These are phyloP conservation scores for Cetoscarus ocellatus DNA, from an alignment of 2,797 vertebrate species.

Conservation along the genomic window DNA sequence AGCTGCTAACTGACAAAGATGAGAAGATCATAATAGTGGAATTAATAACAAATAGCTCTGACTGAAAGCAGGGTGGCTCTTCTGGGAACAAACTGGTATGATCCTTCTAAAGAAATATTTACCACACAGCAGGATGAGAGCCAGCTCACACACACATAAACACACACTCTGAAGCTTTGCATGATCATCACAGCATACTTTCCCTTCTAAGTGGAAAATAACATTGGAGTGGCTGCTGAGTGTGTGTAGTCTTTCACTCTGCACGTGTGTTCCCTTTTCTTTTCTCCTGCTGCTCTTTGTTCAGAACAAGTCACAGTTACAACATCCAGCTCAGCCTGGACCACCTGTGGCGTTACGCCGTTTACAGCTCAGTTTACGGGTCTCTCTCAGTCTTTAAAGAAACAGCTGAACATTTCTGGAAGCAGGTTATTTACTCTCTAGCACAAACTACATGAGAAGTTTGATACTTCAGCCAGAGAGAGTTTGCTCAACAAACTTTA, in stretches of 20 bases:
- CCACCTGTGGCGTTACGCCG: slow-evolving; percentile 29
- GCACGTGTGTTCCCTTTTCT: slow-evolving; percentile 29
- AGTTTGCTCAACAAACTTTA: not conserved
- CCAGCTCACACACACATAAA: slow-evolving; percentile 29
- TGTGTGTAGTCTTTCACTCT: slow-evolving; percentile 36
- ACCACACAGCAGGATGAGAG: slow-evolving; percentile 48
- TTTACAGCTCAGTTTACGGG: slow-evolving; percentile 19
- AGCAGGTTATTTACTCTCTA: not conserved
- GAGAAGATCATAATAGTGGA: slow-evolving; percentile 69
- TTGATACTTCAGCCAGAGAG: not conserved
- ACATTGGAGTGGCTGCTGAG: slow-evolving; percentile 23
- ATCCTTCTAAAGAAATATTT: slow-evolving; percentile 69
- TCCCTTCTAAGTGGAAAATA: slow-evolving; percentile 61
- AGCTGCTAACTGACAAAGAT: slow-evolving; percentile 61
- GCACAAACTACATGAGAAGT: not conserved
- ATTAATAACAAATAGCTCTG: slow-evolving; percentile 75
- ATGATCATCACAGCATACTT: slow-evolving; percentile 54
- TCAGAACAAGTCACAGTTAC: slow-evolving; percentile 30
- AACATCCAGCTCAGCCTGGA: slow-evolving; percentile 20
- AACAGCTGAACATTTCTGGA: not conserved
- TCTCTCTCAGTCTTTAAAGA: not conserved
- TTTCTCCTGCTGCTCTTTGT: slow-evolving; percentile 27
- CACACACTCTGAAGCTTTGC: slow-evolving; percentile 31
- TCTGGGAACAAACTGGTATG: slow-evolving; percentile 63
- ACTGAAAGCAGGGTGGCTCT: slow-evolving; percentile 56